Conservation (phyloP, 2,888 invertebrate genomes). For the Gari tellinella region DNA sequence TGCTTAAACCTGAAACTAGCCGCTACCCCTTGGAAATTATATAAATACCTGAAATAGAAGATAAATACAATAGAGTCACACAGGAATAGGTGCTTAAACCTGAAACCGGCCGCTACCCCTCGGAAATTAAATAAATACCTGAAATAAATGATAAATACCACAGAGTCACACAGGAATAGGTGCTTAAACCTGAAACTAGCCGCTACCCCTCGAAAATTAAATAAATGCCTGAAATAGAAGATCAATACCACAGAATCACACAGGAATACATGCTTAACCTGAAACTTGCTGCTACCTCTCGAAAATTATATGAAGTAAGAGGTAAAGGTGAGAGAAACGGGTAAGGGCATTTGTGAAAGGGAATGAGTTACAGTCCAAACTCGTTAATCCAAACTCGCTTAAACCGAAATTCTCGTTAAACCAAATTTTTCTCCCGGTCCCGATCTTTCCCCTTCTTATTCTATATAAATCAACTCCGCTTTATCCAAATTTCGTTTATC, state of each 20-base stretch:
- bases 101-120: slow-evolving; percentile 98
- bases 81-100: slow-evolving; percentile 97
- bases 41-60: slow-evolving; percentile 90
- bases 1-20: slow-evolving; percentile 99
- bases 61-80: slow-evolving; percentile 94
- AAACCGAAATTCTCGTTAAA: too few species aligned
- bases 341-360: too few species aligned
- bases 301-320: slow-evolving; percentile 96
- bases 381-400: too few species aligned
- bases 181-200: slow-evolving; percentile 99
- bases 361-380: too few species aligned
- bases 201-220: slow-evolving; percentile 98
- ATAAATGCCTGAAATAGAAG: slow-evolving; percentile 90
- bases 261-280: slow-evolving; percentile 96
- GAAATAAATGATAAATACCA: slow-evolving; percentile 90
- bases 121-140: slow-evolving; percentile 98
- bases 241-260: slow-evolving; percentile 94
- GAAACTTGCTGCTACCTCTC: slow-evolving; percentile 98
- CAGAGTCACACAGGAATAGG: slow-evolving; percentile 95
- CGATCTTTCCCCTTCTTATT: too few species aligned
- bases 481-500: too few species aligned
- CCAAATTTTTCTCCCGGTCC: too few species aligned
- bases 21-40: slow-evolving; percentile 98
- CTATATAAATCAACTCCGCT: too few species aligned
- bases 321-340: too few species aligned